A percentile compares a stretch with the other conserved stretches of the same genome.
phyloP scores from a whole-genome alignment of 92 coral and sea anemone genomes.

The Paragorgia papillata region DNA sequence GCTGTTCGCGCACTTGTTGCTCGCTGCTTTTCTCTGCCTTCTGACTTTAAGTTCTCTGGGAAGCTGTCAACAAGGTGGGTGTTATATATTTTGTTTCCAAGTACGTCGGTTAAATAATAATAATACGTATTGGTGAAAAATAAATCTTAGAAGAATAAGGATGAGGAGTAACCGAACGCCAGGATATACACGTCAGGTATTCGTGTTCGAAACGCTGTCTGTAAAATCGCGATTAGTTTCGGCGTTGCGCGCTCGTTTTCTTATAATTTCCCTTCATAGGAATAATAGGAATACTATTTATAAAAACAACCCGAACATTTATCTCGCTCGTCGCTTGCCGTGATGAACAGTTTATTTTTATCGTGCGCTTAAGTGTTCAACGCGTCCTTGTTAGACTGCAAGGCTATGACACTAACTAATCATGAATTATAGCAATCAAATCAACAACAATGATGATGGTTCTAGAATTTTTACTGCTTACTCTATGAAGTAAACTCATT shows the following conservation, averaged over 20 bases:
- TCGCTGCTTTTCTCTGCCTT: neutral
- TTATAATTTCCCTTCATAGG: too few species aligned
- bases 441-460: neutral
- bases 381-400: constrained; percentile 25
- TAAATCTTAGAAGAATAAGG: too few species aligned
- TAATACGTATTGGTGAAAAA: neutral
- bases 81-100: constrained; percentile 14
- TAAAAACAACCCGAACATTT: constrained; percentile 7
- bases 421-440: too few species aligned
- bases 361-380: constrained; percentile 32
- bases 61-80: constrained; percentile 42
- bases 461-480: neutral
- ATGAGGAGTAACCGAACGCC: neutral
- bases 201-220: too few species aligned
- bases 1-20: neutral
- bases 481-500: too few species aligned
- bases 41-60: constrained; percentile 18
- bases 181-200: too few species aligned
- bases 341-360: constrained; percentile 19
- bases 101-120: constrained; percentile 1
- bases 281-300: constrained; percentile 7
- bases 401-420: neutral
- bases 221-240: too few species aligned
- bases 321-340: constrained; percentile 4
- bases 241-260: too few species aligned